Evolutionary conservation across 2,888 invertebrate genomes (phyloP).

Genomic region (Ochropleura plecta): DNA sequence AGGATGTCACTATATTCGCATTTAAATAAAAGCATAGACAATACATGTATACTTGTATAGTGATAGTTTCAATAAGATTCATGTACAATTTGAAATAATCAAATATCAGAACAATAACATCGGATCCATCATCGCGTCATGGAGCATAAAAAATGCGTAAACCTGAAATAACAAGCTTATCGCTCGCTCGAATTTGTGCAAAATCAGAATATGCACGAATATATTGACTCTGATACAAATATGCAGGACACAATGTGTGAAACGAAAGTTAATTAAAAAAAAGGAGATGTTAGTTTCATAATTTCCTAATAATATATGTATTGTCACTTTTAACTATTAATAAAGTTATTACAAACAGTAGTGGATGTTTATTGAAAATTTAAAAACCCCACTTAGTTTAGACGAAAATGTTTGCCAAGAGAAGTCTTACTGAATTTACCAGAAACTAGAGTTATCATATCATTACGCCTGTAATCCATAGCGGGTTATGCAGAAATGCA

Average conservation of each 20-base stretch:
- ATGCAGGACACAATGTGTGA: constrained; percentile 5
- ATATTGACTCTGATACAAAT: constrained; percentile 21
- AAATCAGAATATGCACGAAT: constrained; percentile 25
- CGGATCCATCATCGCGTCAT: constrained; percentile 9
- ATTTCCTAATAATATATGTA: background rate
- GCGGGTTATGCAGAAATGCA: no score
- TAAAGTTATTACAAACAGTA: background rate
- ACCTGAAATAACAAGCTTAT: constrained; percentile 44
- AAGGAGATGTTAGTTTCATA: background rate
- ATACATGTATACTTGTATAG: no score
- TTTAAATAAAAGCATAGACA: no score
- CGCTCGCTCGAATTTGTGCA: constrained; percentile 23
- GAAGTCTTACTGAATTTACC: background rate
- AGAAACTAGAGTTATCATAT: background rate
- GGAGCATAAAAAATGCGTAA: constrained; percentile 37
- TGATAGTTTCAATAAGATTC: no score
- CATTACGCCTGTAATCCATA: no score
- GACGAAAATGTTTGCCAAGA: background rate
- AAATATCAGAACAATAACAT: background rate
- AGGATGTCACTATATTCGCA: no score
- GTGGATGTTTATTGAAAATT: background rate
- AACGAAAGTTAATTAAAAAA: background rate
- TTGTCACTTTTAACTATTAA: background rate
- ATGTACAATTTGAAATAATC: no score
- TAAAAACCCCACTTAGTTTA: background rate